phyloP scores from a whole-genome alignment of 2,113 vertebrate species.

The Psammodynastes pulverulentus region DNA sequence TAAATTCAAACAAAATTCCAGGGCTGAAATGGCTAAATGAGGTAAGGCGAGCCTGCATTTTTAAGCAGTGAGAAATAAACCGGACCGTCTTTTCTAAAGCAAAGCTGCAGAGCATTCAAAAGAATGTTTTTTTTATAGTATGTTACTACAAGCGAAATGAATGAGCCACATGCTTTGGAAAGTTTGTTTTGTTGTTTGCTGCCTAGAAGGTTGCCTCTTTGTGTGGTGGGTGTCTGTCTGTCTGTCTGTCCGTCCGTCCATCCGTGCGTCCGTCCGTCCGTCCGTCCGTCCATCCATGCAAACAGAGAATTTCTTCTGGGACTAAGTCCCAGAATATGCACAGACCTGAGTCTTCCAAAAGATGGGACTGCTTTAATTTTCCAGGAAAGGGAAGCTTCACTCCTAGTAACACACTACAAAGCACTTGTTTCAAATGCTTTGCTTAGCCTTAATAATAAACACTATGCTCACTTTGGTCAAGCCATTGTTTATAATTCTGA shows the following conservation, averaged over 20 bases:
- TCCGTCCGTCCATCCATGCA: background rate
- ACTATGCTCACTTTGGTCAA: background rate
- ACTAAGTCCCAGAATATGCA: background rate
- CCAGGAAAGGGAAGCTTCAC: background rate
- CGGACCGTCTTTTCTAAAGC: background rate
- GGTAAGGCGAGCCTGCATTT: conserved; percentile 64
- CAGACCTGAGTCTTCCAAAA: background rate
- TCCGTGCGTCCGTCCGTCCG: too few species aligned
- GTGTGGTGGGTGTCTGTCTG: background rate
- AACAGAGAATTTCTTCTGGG: background rate
- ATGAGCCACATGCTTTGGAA: background rate
- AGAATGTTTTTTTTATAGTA: background rate
- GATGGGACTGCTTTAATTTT: background rate
- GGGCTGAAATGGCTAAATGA: conserved; percentile 96
- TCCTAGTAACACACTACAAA: background rate
- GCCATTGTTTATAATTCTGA: background rate
- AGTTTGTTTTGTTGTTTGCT: background rate
- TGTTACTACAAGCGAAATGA: background rate
- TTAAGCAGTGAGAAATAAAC: conserved; percentile 1
- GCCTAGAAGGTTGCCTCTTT: background rate
- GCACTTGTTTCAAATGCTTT: background rate
- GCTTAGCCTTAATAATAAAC: background rate
- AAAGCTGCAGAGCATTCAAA: background rate
- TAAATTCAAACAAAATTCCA: conserved; percentile 89
- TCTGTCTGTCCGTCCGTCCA: background rate